These are phyloP conservation scores for Drosophila tani DNA, from an alignment of 1,140 invertebrate genomes.

Conservation along the genomic window DNA sequence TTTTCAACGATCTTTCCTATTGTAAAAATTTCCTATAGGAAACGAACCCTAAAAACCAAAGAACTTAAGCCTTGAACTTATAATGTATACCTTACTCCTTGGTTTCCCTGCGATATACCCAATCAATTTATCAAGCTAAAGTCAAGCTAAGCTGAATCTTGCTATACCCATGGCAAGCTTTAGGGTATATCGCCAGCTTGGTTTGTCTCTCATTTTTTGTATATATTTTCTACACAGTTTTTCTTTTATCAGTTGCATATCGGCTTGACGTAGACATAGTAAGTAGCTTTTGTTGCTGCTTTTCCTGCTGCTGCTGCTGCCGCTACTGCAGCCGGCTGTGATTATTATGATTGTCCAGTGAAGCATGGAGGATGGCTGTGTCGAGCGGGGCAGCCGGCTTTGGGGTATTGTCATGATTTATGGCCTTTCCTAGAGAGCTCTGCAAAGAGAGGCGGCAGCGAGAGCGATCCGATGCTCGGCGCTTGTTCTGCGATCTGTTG, in stretches of 20 bases:
- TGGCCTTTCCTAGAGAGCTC: constrained; percentile 61
- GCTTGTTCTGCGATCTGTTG: constrained; percentile 72
- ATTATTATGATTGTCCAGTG: constrained; percentile 83
- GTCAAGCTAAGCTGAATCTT: background rate
- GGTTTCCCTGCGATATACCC: background rate
- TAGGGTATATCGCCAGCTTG: constrained; percentile 43
- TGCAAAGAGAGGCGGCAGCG: constrained; percentile 24
- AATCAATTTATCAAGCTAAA: background rate
- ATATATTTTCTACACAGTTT: constrained; percentile 72
- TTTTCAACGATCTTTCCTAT: too few species aligned
- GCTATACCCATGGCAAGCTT: background rate
- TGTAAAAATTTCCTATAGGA: too few species aligned
- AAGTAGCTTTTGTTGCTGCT: constrained; percentile 79
- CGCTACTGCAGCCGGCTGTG: constrained; percentile 64
- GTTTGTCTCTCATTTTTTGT: constrained; percentile 55
- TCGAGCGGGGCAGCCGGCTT: constrained; percentile 47
- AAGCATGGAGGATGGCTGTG: constrained; percentile 74
- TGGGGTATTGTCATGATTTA: constrained; percentile 72
- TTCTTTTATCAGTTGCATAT: constrained; percentile 79
- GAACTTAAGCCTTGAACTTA: too few species aligned
- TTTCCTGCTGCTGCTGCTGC: constrained; percentile 56
- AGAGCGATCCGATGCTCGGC: constrained; percentile 38
- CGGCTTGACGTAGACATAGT: constrained; percentile 80
- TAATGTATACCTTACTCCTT: background rate
- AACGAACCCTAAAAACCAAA: too few species aligned